Evolutionary conservation across 2,797 vertebrate species (phyloP).

Genomic region (Sebastes baramenuke): DNA sequence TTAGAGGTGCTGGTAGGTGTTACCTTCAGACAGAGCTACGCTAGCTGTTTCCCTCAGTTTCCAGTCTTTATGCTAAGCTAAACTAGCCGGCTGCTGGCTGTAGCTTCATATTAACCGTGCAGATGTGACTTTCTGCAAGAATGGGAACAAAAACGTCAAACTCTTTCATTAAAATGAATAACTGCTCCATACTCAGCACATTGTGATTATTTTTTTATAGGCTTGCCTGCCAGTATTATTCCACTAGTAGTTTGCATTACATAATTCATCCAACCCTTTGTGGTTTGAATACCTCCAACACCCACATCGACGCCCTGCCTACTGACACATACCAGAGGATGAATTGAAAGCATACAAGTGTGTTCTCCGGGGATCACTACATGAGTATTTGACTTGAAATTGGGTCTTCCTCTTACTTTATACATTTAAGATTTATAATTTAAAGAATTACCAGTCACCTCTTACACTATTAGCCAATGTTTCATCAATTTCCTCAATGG

Average conservation of each 20-base stretch:
- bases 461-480: neutral
- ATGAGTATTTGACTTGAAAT: neutral
- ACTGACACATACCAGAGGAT: neutral
- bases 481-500: neutral
- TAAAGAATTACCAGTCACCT: neutral
- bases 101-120: neutral
- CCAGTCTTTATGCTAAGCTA: neutral
- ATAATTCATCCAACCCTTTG: neutral
- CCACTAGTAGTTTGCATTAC: neutral
- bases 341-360: neutral
- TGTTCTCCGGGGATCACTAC: neutral
- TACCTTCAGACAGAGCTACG: neutral
- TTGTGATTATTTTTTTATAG: neutral
- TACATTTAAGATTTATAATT: neutral
- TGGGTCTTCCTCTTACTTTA: neutral
- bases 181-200: neutral
- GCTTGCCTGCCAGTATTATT: neutral
- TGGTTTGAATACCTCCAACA: neutral
- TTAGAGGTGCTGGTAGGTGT: neutral
- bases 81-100: neutral
- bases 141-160: neutral
- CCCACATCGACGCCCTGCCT: neutral
- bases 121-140: neutral
- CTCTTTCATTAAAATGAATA: neutral
- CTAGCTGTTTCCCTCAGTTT: neutral